Conservation (phyloP, 2,797 vertebrate species). For the Remorina albescens region DNA sequence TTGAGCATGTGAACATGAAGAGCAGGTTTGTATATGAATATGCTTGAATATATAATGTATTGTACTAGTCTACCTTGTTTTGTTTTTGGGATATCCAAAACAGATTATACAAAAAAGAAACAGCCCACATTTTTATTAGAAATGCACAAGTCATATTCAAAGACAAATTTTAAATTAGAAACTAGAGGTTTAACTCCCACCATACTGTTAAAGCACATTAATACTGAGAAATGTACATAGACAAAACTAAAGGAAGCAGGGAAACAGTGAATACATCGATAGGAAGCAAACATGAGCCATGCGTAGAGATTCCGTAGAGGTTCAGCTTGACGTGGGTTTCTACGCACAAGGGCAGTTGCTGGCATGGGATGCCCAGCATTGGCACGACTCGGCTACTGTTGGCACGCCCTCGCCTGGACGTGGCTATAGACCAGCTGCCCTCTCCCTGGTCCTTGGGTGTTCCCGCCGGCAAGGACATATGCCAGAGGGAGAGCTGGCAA, state of each 20-base stretch:
- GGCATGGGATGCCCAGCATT: conserved; percentile 60
- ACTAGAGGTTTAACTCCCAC: conserved; percentile 5
- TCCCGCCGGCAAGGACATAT: conserved; percentile 88
- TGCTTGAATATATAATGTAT: not conserved
- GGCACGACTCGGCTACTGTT: conserved; percentile 56
- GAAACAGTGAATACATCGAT: conserved; percentile 16
- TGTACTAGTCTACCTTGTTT: too few species aligned
- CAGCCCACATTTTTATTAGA: too few species aligned
- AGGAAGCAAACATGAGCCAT: conserved; percentile 19
- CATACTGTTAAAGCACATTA: conserved; percentile 13
- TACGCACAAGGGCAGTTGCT: conserved; percentile 56
- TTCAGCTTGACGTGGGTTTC: conserved; percentile 53
- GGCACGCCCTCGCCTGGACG: conserved; percentile 63
- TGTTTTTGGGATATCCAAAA: too few species aligned
- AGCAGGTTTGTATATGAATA: too few species aligned
- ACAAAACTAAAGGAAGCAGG: conserved; percentile 2
- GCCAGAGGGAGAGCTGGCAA: conserved; percentile 88
- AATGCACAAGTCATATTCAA: not conserved
- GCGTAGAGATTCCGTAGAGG: conserved; percentile 48
- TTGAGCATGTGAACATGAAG: not conserved
- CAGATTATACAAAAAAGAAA: too few species aligned
- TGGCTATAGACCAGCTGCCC: conserved; percentile 86
- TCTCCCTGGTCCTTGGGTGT: conserved; percentile 81
- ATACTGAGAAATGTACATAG: not conserved
- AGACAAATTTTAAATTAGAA: not conserved